phyloP scores from a whole-genome alignment of 2,888 invertebrate genomes.

The Ethmia dodecea region DNA sequence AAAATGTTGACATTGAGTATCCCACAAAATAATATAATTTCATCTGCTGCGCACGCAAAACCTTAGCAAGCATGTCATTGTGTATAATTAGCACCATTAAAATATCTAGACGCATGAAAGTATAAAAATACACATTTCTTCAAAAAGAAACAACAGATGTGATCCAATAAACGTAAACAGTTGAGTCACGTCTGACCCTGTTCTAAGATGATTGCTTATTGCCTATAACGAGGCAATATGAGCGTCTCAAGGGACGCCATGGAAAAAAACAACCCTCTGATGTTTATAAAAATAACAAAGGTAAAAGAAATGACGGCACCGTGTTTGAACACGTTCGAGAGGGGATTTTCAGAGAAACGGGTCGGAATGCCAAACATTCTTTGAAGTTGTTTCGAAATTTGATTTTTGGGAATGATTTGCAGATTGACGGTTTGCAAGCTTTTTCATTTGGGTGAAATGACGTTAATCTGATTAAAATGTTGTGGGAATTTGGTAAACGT shows the following conservation, averaged over 20 bases:
- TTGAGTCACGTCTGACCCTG: slow-evolving; percentile 20
- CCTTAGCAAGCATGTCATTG: too few species aligned
- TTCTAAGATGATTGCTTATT: slow-evolving; percentile 33
- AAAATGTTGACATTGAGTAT: too few species aligned
- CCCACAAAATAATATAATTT: too few species aligned
- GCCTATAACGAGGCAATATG: slow-evolving; percentile 26
- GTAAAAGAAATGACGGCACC: slow-evolving; percentile 25
- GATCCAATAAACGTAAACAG: not conserved
- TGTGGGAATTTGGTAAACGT: too few species aligned
- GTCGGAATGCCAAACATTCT: slow-evolving; percentile 7
- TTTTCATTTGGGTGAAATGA: too few species aligned
- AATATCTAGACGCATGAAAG: too few species aligned
- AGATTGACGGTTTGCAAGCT: not conserved
- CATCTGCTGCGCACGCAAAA: too few species aligned
- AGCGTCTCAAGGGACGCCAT: slow-evolving; percentile 15
- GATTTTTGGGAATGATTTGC: slow-evolving; percentile 9
- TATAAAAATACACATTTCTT: too few species aligned
- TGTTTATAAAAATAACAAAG: slow-evolving; percentile 29
- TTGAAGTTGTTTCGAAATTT: slow-evolving; percentile 10
- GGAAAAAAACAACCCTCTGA: slow-evolving; percentile 23
- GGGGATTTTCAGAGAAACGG: slow-evolving; percentile 3
- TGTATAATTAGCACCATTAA: too few species aligned
- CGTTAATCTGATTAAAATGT: too few species aligned
- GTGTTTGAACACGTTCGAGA: slow-evolving; percentile 18
- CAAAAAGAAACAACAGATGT: too few species aligned